Percentiles rank a stretch among this genome's conserved stretches.
phyloP scores from a whole-genome alignment of 2,888 invertebrate species.

The Oscheius sp. region DNA sequence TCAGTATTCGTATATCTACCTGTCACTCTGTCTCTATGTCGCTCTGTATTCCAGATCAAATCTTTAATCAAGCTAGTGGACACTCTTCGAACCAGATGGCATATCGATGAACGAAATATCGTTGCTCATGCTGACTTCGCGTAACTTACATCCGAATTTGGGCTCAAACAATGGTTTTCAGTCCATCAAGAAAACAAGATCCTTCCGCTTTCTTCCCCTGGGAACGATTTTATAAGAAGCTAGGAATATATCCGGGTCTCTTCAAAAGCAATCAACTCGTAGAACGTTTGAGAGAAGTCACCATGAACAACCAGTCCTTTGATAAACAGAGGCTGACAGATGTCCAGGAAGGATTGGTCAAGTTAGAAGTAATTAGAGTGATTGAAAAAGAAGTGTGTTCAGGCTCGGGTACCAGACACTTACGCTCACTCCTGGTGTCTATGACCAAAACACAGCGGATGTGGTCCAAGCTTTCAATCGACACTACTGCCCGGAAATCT shows the following conservation, averaged over 20 bases:
- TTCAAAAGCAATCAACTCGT: not conserved
- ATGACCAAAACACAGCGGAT: conserved; percentile 16
- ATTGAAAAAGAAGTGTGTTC: not conserved
- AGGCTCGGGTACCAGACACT: conserved; percentile 21
- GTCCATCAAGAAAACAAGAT: conserved; percentile 21
- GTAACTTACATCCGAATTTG: not conserved
- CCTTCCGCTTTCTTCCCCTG: conserved; percentile 29
- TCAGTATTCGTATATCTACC: too few species aligned
- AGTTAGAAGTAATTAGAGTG: not conserved
- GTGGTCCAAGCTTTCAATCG: conserved; percentile 29
- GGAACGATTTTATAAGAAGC: not conserved
- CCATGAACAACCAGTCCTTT: not conserved
- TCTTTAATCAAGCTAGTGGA: conserved; percentile 4
- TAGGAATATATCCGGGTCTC: conserved; percentile 8
- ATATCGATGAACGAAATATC: not conserved
- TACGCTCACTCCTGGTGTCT: not conserved
- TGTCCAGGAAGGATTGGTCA: conserved; percentile 10
- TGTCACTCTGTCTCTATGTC: too few species aligned
- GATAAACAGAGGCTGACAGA: not conserved
- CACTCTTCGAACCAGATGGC: conserved; percentile 23
- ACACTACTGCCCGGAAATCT: conserved; percentile 24
- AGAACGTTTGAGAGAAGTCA: not conserved
- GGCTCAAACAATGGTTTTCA: not conserved
- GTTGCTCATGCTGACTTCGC: conserved; percentile 21
- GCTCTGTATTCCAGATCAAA: too few species aligned